Evolutionary conservation across 2,888 invertebrate genomes (phyloP).

Genomic region (Ypsolopha scabrella): DNA sequence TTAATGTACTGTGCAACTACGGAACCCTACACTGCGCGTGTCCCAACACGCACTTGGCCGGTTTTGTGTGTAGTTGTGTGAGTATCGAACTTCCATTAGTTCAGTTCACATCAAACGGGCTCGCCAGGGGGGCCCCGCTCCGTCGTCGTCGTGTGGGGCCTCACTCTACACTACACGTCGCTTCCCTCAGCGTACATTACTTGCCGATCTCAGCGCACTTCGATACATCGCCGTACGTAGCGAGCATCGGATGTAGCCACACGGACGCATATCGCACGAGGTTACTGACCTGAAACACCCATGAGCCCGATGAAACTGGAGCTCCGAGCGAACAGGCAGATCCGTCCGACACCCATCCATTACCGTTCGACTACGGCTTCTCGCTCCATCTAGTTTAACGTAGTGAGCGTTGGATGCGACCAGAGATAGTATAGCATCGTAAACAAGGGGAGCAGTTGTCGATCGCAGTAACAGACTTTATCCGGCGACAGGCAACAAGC

Average conservation of each 20-base stretch:
- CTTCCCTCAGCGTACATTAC: slow-evolving; percentile 6
- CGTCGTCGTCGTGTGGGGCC: slow-evolving; percentile 10
- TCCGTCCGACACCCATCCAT: neutral
- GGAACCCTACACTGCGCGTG: too few species aligned
- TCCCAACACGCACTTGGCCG: too few species aligned
- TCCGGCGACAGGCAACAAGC: neutral
- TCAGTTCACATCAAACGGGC: slow-evolving; percentile 5
- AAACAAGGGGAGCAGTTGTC: neutral
- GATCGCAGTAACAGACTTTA: neutral
- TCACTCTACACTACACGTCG: slow-evolving; percentile 6
- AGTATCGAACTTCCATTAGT: slow-evolving; percentile 17
- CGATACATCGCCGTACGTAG: neutral
- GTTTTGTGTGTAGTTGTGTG: too few species aligned
- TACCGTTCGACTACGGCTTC: neutral
- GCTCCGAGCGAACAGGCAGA: neutral
- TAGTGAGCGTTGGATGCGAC: neutral
- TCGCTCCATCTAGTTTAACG: neutral
- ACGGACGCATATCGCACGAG: neutral
- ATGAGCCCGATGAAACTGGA: neutral
- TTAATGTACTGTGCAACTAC: too few species aligned
- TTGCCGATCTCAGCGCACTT: neutral
- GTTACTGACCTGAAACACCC: neutral
- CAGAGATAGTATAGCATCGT: neutral
- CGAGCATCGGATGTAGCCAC: neutral
- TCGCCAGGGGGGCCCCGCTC: too few species aligned